Percentiles rank a stretch among this genome's conserved stretches.
Evolutionary conservation across 2,888 invertebrate genomes (phyloP).

Genomic region (Anagyrus pseudococci): DNA sequence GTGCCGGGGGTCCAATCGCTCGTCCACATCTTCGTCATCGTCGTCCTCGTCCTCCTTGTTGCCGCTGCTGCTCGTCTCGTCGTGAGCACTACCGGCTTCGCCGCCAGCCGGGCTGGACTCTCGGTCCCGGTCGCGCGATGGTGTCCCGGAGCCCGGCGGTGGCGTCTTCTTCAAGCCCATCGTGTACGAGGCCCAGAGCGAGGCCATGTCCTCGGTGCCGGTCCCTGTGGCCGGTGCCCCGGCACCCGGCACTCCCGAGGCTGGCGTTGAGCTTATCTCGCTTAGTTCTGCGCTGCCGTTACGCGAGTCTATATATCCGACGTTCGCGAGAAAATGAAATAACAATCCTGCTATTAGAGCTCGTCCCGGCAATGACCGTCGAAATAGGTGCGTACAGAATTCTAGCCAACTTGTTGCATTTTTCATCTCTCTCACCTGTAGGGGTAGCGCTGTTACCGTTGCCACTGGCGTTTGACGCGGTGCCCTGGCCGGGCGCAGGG

Average conservation of each 20-base stretch:
- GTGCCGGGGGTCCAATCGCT: constrained; percentile 85
- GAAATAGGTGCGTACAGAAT: no score
- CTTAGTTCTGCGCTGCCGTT: constrained; percentile 58
- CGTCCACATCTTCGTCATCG: constrained; percentile 91
- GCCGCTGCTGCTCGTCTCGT: constrained; percentile 88
- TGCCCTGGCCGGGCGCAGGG: constrained; percentile 46
- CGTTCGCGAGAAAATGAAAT: no score
- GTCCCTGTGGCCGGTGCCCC: constrained; percentile 61
- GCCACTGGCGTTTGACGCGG: constrained; percentile 57
- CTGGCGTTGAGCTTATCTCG: constrained; percentile 41
- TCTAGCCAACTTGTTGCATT: no score
- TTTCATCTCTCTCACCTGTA: constrained; percentile 59
- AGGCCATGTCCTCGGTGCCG: constrained; percentile 76
- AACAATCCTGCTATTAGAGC: no score
- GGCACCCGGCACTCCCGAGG: not conserved
- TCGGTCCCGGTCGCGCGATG: constrained; percentile 62
- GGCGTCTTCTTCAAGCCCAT: constrained; percentile 72
- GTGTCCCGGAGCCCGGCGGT: constrained; percentile 49
- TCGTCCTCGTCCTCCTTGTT: constrained; percentile 86
- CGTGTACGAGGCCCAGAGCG: constrained; percentile 87
- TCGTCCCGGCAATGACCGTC: no score
- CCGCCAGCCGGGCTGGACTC: constrained; percentile 73
- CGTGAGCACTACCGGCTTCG: constrained; percentile 74
- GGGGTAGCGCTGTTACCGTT: constrained; percentile 60
- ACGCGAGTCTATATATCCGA: constrained; percentile 52